These are phyloP conservation scores for Onychostruthus taczanowskii DNA, from an alignment of 2,113 vertebrate genomes.

Conservation along the genomic window DNA sequence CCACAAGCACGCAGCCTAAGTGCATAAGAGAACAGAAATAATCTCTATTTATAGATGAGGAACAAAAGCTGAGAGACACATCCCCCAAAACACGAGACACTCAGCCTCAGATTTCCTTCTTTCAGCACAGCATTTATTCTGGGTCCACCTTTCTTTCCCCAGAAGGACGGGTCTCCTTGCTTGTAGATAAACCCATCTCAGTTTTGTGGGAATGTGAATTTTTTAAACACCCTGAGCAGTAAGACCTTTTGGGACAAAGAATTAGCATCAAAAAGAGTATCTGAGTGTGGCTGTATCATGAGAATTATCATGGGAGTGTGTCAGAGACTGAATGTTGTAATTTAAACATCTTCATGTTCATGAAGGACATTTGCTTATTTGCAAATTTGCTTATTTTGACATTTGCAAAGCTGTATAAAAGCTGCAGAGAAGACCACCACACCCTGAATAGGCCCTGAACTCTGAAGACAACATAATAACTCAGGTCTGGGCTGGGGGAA, in stretches of 20 bases:
- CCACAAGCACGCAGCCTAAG: not conserved
- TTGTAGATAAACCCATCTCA: not conserved
- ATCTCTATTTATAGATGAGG: not conserved
- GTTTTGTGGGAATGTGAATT: not conserved
- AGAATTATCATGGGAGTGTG: too few relatives aligned
- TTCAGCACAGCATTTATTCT: not conserved
- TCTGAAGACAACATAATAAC: not conserved
- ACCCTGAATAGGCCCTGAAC: not conserved
- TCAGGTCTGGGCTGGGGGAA: too few relatives aligned
- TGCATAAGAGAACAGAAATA: not conserved
- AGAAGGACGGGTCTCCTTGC: not conserved
- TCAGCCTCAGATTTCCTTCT: not conserved
- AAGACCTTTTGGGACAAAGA: not conserved
- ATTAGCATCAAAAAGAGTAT: not conserved
- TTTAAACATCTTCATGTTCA: not conserved
- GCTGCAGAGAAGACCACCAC: not conserved
- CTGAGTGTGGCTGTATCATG: accelerated
- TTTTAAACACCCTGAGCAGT: not conserved
- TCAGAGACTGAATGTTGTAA: not conserved
- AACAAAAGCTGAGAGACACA: not conserved
- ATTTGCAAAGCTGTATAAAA: not conserved
- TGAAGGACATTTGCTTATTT: not conserved
- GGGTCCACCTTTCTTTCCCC: not conserved
- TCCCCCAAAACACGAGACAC: not conserved
- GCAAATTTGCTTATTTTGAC: too few relatives aligned